Percentiles rank a stretch among this genome's conserved stretches.
These are phyloP conservation scores for Caradrina clavipalpis DNA, from an alignment of 2,888 invertebrate genomes.

Conservation along the genomic window DNA sequence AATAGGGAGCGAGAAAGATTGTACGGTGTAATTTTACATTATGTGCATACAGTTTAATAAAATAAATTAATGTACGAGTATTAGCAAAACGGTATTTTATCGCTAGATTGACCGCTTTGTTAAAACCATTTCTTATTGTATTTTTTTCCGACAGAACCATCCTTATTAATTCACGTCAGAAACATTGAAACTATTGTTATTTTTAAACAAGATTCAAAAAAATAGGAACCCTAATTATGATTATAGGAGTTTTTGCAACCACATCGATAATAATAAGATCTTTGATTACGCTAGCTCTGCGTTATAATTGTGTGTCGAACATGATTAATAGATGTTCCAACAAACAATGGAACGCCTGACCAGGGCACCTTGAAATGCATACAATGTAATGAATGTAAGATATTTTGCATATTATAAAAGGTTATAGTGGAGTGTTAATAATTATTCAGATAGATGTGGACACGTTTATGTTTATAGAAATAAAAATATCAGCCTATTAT, in stretches of 20 bases:
- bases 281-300: conserved; percentile 35
- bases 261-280: conserved; percentile 42
- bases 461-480: conserved; percentile 6
- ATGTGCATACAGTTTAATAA: too few relatives aligned
- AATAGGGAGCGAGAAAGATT: too few relatives aligned
- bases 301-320: conserved; percentile 57
- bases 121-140: too few relatives aligned
- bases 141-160: not conserved
- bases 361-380: conserved; percentile 56
- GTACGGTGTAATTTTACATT: too few relatives aligned
- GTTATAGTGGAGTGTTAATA: conserved; percentile 16
- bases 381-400: conserved; percentile 43
- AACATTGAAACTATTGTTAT: not conserved
- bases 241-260: conserved; percentile 52
- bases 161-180: not conserved
- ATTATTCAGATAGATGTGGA: conserved; percentile 16
- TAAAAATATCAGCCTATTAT: too few relatives aligned
- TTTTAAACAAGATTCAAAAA: not conserved
- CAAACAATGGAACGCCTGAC: conserved; percentile 53
- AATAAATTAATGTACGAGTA: too few relatives aligned
- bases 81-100: too few relatives aligned
- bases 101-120: too few relatives aligned
- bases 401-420: conserved; percentile 53
- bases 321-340: conserved; percentile 49
- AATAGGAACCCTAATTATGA: conserved; percentile 11